Conservation (phyloP, 1,140 invertebrate genomes). For the Caenorhabditis latens region DNA sequence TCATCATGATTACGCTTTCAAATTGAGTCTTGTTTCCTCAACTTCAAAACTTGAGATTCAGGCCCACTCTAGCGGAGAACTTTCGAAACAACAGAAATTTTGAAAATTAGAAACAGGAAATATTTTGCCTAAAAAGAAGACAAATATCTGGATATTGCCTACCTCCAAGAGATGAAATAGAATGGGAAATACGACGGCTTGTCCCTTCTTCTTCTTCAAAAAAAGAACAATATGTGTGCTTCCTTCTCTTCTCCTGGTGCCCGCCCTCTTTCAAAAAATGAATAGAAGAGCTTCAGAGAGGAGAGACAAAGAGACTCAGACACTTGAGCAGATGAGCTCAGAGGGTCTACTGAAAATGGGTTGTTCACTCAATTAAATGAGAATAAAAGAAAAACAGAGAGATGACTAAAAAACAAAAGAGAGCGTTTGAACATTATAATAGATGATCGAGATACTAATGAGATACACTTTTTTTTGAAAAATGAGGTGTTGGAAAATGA, state of each 20-base stretch:
- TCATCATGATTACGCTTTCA: too few relatives aligned
- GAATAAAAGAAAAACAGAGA: background rate
- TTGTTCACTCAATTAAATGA: constrained; percentile 29
- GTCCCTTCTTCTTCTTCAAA: background rate
- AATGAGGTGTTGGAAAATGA: background rate
- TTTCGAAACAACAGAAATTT: too few relatives aligned
- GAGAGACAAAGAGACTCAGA: constrained; percentile 21
- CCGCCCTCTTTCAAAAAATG: background rate
- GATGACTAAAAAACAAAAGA: too few relatives aligned
- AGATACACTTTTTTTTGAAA: background rate
- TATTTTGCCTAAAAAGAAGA: background rate
- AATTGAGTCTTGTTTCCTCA: too few relatives aligned
- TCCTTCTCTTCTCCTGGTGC: constrained; percentile 2
- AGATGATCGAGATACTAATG: background rate
- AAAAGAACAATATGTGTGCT: constrained; percentile 38
- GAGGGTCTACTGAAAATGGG: background rate
- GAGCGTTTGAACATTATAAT: background rate
- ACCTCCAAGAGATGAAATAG: constrained; percentile 10
- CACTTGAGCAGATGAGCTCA: too few relatives aligned
- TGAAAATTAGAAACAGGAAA: too few relatives aligned
- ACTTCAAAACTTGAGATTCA: too few relatives aligned
- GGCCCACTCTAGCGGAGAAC: too few relatives aligned
- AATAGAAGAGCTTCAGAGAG: background rate
- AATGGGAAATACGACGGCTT: background rate
- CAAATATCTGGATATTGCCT: background rate